These are phyloP conservation scores for Archocentrus centrarchus DNA, from an alignment of 2,113 vertebrate species.

Conservation along the genomic window DNA sequence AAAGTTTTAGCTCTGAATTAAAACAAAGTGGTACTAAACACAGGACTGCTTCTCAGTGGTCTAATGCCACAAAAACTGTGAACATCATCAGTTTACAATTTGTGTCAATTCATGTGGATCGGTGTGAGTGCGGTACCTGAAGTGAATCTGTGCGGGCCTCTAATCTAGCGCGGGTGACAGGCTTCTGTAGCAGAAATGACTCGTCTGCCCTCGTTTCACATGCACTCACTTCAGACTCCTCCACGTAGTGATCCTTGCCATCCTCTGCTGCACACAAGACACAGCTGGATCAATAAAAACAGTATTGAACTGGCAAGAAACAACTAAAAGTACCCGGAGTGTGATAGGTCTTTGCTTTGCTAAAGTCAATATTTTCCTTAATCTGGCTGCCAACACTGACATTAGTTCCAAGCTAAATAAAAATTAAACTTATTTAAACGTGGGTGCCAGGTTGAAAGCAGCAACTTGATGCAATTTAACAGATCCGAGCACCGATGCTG, in stretches of 20 bases:
- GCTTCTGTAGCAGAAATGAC: conserved; percentile 87
- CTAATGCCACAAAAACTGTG: neutral
- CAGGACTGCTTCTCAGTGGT: neutral
- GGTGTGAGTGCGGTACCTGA: conserved; percentile 78
- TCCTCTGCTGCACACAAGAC: conserved; percentile 75
- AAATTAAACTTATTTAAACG: conserved; percentile 12
- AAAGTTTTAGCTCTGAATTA: neutral
- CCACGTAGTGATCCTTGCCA: conserved; percentile 85
- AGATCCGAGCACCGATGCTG: neutral
- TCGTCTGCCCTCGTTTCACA: conserved; percentile 87
- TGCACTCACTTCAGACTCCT: conserved; percentile 88
- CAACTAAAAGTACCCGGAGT: neutral
- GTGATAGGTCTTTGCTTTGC: conserved; percentile 1
- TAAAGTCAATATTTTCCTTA: conserved; percentile 46
- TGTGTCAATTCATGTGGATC: neutral
- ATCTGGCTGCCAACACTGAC: conserved; percentile 27
- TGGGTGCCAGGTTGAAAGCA: conserved; percentile 20
- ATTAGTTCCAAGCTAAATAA: conserved; percentile 28
- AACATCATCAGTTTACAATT: neutral
- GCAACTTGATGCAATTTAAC: conserved; percentile 44
- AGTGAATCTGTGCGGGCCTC: conserved; percentile 85
- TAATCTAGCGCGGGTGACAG: conserved; percentile 82
- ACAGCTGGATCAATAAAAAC: conserved; percentile 18
- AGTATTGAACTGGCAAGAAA: neutral
- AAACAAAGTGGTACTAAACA: neutral